Base-by-base conservation (phyloP, 2,888 invertebrate genomes). In the Blomia tropicalis region DNA sequence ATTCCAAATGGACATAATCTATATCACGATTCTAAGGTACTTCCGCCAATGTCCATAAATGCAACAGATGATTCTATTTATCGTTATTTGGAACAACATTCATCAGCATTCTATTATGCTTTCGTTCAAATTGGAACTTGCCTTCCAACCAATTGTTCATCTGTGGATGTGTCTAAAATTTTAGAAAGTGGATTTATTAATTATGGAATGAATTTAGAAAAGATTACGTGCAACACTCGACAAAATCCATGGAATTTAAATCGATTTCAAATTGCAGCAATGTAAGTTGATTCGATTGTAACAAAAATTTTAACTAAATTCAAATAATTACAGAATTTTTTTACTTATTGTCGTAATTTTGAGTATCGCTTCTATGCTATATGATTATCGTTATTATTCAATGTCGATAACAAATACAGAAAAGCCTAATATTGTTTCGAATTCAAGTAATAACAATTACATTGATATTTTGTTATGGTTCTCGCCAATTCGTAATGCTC, bases 401-500 rank as follows among this genome's bases (percentile, higher is more conserved):
- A n/a, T n/a, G n/a, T n/a, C n/a, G n/a, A n/a, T n/a, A n/a, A n/a
- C n/a, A n/a, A n/a, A n/a, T n/a, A n/a, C n/a, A n/a, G n/a, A n/a
- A n/a, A n/a, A n/a, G n/a, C n/a, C n/a, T n/a, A n/a, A n/a, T n/a
- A 36, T 36, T 36, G 7, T 11, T 36, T 17, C 7, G 17, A 36
- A 36, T 36, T 36, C 17, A 36, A 17, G 17, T 7, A 36, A 36
- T 36, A 11, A 7, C 7, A 36, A 36, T 17, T 17, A 36, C 7
- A 11, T 7, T 7, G 17, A 36, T 36, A 36, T 7, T 36, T 36
- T 36, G 17, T 17, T 36, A 36, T 63, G 62, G 17, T 65, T 65
- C 41, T 65, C 65, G 3, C 31, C 65, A 14, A 32, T 51, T 17
- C 17, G 64, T 36, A 65, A 65, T 43, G 27, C 59, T 23, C 17